Percentiles rank a stretch among this genome's conserved stretches.
These are phyloP conservation scores for Drosophila orosa DNA, from an alignment of 1,140 invertebrate species.

Conservation along the genomic window DNA sequence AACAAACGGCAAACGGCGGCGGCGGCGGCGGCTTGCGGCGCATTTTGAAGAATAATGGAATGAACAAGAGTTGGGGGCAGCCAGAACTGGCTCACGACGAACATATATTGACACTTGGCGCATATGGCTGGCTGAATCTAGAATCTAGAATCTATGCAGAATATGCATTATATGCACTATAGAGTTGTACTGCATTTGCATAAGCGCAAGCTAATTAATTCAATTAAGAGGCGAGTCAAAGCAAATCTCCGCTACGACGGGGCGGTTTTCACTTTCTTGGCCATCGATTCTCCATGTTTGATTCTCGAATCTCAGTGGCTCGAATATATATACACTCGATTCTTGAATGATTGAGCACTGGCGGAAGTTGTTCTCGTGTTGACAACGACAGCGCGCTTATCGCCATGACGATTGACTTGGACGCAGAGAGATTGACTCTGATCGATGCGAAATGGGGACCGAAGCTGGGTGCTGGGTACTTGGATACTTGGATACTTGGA, in stretches of 20 bases:
- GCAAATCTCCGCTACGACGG: slow-evolving; percentile 29
- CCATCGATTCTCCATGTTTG: slow-evolving; percentile 3
- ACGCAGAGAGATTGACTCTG: slow-evolving; percentile 50
- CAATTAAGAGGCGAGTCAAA: slow-evolving; percentile 63
- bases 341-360: slow-evolving; percentile 67
- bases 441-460: slow-evolving; percentile 25
- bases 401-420: slow-evolving; percentile 56
- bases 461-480: not conserved
- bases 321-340: slow-evolving; percentile 3
- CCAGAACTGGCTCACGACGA: slow-evolving; percentile 45
- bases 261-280: slow-evolving; percentile 65
- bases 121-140: slow-evolving; percentile 40
- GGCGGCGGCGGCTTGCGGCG: slow-evolving; percentile 61
- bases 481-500: too few species aligned
- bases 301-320: not conserved
- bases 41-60: slow-evolving; percentile 79
- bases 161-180: slow-evolving; percentile 33
- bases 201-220: slow-evolving; percentile 72
- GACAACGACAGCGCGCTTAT: slow-evolving; percentile 70
- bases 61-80: slow-evolving; percentile 17
- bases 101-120: slow-evolving; percentile 62
- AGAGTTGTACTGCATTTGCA: slow-evolving; percentile 54
- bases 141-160: slow-evolving; percentile 20
- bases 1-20: slow-evolving; percentile 51
- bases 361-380: slow-evolving; percentile 75